Base-by-base conservation (phyloP, 2,888 invertebrate species). In the Lagria hirta region DNA sequence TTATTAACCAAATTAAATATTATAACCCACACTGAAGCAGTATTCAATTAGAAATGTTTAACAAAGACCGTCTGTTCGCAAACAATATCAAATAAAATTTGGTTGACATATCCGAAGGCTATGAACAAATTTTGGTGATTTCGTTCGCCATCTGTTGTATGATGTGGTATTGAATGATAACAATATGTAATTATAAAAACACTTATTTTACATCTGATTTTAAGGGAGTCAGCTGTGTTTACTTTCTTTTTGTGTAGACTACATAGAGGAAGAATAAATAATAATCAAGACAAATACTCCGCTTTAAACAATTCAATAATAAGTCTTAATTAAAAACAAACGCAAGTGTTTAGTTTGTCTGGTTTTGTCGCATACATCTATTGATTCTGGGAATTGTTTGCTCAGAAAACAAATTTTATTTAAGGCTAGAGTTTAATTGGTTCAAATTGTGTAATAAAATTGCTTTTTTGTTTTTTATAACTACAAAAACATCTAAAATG, bases 241-340 rank as follows among this genome's bases (percentile, higher is more conserved):
- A 16, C 34, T 13, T 30, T 34, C 33, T 35, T 41, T 34, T 34
- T 29, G 34, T 40, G 33, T 23, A 33, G 38, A 34, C 24, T 6
- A 30, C 24, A 34, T 26, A 34, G 26, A 38, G 34, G 26, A 10
- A 24, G 22, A 37, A 43, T 43, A 42, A 35, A 45, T 41, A 41
- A 34, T 35, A 35, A 45, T 45, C 35, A 38, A 40, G 33, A 24
- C 45, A 41, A 41, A 43, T 37, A 43, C 36, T 37, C 10, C 13
- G 24, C 32, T 36, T 43, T 47, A 43, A 52, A 48, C 45, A 49
- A 43, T 38, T 45, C 44, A 44, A 44, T 43, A 51, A 49, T 43
- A 46, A 49, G 49, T 27, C 52, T 49, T 52, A 52, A 52, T 50
- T 52, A 52, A 52, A 52, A 52, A 50, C 52, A 49, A 52, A 49